Conservation (phyloP, 2,888 invertebrate genomes). For the Ceramica pisi region DNA sequence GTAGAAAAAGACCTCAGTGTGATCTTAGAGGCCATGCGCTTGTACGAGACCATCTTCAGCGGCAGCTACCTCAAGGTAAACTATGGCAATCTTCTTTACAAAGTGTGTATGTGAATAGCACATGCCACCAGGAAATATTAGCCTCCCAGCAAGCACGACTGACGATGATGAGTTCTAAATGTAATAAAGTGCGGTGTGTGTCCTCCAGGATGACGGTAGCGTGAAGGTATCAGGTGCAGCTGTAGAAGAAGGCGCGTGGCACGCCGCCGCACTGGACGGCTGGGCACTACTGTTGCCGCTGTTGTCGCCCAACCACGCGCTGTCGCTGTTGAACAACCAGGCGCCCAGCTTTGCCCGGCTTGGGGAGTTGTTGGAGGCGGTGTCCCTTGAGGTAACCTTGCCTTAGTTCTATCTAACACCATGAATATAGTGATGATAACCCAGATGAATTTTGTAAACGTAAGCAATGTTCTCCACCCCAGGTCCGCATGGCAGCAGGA, state of each 20-base stretch:
- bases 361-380: slow-evolving; percentile 91
- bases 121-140: background rate
- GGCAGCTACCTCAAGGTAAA: slow-evolving; percentile 94
- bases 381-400: slow-evolving; percentile 70
- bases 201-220: slow-evolving; percentile 82
- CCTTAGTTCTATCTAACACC: background rate
- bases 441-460: background rate
- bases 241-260: slow-evolving; percentile 93
- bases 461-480: background rate
- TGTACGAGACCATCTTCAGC: slow-evolving; percentile 94
- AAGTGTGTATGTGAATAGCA: background rate
- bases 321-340: slow-evolving; percentile 84
- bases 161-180: background rate
- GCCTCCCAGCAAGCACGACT: background rate
- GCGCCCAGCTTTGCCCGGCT: slow-evolving; percentile 79
- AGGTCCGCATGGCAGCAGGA: slow-evolving; percentile 93
- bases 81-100: background rate
- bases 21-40: slow-evolving; percentile 93
- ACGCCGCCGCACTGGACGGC: slow-evolving; percentile 93
- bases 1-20: slow-evolving; percentile 94
- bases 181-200: background rate
- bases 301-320: slow-evolving; percentile 93
- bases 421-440: too few species aligned
- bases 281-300: slow-evolving; percentile 71
- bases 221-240: slow-evolving; percentile 86